Evolutionary conservation across 2,888 invertebrate species (phyloP), one percentile per base, ranked within the genome.

Genomic region (Harpalus rufipes): DNA sequence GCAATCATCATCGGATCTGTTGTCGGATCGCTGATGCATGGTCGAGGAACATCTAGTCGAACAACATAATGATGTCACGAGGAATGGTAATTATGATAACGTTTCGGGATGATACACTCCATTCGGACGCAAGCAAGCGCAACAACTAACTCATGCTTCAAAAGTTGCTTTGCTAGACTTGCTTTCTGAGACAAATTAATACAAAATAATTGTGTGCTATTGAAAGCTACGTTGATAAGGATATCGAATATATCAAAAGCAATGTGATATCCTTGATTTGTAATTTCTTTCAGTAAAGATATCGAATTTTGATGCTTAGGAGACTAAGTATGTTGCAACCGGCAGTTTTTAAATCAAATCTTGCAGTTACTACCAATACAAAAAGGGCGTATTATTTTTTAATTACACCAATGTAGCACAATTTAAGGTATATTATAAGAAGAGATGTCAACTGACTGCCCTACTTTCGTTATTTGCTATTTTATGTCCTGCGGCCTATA

Each of bases 1-100:
- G 65, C 65, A 65, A 51, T 51, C 25, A 41, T 72, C 39, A 72
- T 72, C 32, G 6, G 12, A 10, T 10, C 44, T 51, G 21, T 1
- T 56, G n/a, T 51, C 56, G 81, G 51, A 18, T 44, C 21, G 7
- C 8, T 61, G 44, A 81, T 44, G 44, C 44, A 21, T 65, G 63
- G 44, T 74, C n/a, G 65, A 81, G 18, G 14, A 25, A 41, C 51
- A 21, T 14, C 18, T 1, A 25, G 44, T 12, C 10, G 32, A 80
- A 56, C 16, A 61, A 61, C 74, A 21, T 74, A 76, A 83, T 83
- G 82, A 82, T 58, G 74, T 83, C 61, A 72, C 74, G 59, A 72
- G 61, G 59, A 7, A 41, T n/a, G 76, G 74, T 61, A 83, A 83
- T 83, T 76, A 61, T 76, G 83, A 74, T 83, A 83, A 41, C 83